phyloP scores from a whole-genome alignment of 2,113 vertebrate genomes.

The Dissostichus mawsoni region DNA sequence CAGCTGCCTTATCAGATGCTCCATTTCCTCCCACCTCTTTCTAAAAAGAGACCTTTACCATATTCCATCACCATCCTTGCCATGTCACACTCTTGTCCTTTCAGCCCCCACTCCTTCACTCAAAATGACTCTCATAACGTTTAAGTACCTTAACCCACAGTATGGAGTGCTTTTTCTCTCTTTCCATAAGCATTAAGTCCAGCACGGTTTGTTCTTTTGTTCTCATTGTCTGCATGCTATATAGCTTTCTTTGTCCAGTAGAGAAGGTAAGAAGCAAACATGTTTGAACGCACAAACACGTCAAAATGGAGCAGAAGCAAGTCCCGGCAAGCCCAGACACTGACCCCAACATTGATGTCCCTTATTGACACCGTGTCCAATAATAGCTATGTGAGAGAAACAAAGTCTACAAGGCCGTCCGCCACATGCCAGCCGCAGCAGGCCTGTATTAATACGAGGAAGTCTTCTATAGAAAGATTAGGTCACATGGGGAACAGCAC shows the following conservation, averaged over 20 bases:
- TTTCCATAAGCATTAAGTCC: background rate
- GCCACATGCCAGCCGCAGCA: conserved; percentile 55
- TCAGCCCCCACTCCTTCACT: conserved; percentile 12
- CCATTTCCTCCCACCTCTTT: background rate
- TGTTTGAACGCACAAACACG: conserved; percentile 8
- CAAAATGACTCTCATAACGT: conserved; percentile 6
- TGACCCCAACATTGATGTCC: conserved; percentile 57
- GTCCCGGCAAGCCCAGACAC: conserved; percentile 65
- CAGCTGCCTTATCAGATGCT: conserved; percentile 33
- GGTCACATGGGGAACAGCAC: conserved; percentile 28
- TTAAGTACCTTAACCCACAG: background rate
- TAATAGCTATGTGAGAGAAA: conserved; percentile 71
- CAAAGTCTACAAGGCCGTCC: conserved; percentile 56
- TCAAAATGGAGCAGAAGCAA: conserved; percentile 33
- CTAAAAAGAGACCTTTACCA: conserved; percentile 4
- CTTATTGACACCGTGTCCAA: conserved; percentile 49
- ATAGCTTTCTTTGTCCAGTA: background rate
- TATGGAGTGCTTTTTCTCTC: background rate
- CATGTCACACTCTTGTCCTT: conserved; percentile 16
- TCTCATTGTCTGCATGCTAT: no score
- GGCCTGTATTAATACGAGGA: conserved; percentile 55
- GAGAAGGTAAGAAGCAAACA: conserved; percentile 9
- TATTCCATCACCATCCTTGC: background rate
- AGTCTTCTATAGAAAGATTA: conserved; percentile 57
- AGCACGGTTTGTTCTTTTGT: background rate